Evolutionary conservation across 2,113 vertebrate genomes (phyloP), one percentile per base, ranked within the genome.

Genomic region (Ictidomys tridecemlineatus): DNA sequence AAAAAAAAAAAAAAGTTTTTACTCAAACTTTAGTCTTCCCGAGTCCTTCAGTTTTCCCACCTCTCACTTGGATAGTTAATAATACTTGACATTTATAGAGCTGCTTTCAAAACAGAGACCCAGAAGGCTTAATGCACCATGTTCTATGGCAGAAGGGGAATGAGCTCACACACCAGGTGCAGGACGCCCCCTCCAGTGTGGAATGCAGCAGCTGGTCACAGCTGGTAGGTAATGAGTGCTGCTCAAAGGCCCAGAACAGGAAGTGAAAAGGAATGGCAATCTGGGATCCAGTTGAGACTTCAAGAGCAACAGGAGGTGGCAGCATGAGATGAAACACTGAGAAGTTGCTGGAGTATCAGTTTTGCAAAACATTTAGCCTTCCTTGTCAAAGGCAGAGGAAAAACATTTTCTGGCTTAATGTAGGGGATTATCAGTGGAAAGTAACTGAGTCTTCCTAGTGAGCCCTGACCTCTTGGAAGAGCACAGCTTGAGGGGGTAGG

Each of bases 141-240:
- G 42, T 51, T 89, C 18, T 65, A 93, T 42, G 87, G 86, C 76
- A 84, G 78, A 56, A 45, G 26, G 84, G 53, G 77, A 95, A 80
- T 42, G 51, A 88, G 79, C 45, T 51, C 90, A 76, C 8, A 22
- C 0, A 0, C 95, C 96, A 92, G 79, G 95, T 85, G 87, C 93
- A 45, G 14, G 20, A 67, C 5, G 0, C 53, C 94, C 76, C 77
- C 69, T 97, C 91, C 17, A 22, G 45, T 32, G 78, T 70, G 73
- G 79, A 97, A 72, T 56, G 65, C 0, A 72, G 86, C 97, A 97
- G 96, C 97, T 97, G 98, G 20, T 69, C 85, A 32, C 97, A 95
- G 14, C 86, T 96, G 93, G 87, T 22, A n/a, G 94, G 70, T 79
- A 96, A 74, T 0, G 24, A 94, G 67, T 45, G 5, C 37, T 0